Percentiles rank a stretch among this genome's conserved stretches.
These are phyloP conservation scores for Actias luna DNA, from an alignment of 2,888 invertebrate species.

Conservation along the genomic window DNA sequence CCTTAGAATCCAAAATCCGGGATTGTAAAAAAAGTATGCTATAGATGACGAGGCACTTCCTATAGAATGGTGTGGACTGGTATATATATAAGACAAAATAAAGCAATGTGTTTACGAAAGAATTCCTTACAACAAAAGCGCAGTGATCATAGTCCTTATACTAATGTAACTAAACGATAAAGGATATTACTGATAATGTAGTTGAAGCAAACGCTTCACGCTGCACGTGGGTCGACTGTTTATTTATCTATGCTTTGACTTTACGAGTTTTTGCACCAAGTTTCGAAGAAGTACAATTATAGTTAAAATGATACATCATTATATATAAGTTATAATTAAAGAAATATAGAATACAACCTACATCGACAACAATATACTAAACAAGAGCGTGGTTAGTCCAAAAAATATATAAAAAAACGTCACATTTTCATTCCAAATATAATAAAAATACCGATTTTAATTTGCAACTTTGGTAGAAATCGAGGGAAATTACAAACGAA, in stretches of 20 bases:
- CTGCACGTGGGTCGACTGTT: background rate
- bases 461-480: constrained; percentile 33
- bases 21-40: no score
- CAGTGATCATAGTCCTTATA: background rate
- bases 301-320: background rate
- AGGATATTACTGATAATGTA: background rate
- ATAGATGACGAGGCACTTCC: no score
- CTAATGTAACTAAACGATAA: background rate
- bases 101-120: no score
- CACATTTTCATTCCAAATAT: constrained; percentile 23
- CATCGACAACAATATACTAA: background rate
- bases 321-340: background rate
- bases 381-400: no score
- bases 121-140: background rate
- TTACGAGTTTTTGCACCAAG: background rate
- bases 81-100: no score
- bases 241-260: background rate
- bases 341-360: background rate
- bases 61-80: no score
- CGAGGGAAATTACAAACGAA: constrained; percentile 18
- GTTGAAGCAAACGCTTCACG: background rate
- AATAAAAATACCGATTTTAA: constrained; percentile 10
- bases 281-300: background rate
- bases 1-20: no score
- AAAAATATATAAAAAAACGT: background rate